Evolutionary conservation across 2,113 vertebrate species (phyloP).

Genomic region (Parus major): DNA sequence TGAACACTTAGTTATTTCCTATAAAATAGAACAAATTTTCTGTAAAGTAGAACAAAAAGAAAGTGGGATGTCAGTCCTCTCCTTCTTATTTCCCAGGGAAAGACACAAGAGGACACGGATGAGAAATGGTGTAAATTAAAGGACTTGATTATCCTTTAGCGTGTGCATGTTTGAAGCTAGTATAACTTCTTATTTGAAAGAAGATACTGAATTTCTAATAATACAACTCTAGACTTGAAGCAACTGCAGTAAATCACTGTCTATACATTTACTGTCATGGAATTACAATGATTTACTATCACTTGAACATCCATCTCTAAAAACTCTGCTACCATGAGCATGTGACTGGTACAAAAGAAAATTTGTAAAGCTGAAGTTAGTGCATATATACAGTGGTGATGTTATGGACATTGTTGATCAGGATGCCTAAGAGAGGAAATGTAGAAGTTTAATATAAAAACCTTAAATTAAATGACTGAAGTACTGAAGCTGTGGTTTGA

Average conservation of each 20-base stretch:
- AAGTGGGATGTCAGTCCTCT: neutral
- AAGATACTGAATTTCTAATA: neutral
- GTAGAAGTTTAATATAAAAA: neutral
- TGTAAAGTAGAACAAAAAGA: neutral
- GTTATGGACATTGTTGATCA: neutral
- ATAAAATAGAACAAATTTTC: neutral
- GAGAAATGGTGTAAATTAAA: neutral
- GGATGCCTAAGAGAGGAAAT: neutral
- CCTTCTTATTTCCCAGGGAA: neutral
- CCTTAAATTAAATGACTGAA: neutral
- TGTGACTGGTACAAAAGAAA: neutral
- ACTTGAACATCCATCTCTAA: neutral
- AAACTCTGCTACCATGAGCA: neutral
- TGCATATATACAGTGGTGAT: neutral
- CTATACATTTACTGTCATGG: neutral
- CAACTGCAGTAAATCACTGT: neutral
- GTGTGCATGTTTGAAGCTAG: neutral
- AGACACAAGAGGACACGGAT: neutral
- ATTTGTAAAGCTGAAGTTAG: neutral
- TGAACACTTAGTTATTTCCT: neutral
- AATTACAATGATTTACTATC: neutral
- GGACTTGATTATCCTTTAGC: neutral
- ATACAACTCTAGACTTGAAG: neutral
- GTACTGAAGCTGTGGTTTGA: neutral
- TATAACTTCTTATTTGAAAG: neutral